Evolutionary conservation across 2,797 vertebrate genomes (phyloP).

Genomic region (Phaenicophaeus curvirostris): DNA sequence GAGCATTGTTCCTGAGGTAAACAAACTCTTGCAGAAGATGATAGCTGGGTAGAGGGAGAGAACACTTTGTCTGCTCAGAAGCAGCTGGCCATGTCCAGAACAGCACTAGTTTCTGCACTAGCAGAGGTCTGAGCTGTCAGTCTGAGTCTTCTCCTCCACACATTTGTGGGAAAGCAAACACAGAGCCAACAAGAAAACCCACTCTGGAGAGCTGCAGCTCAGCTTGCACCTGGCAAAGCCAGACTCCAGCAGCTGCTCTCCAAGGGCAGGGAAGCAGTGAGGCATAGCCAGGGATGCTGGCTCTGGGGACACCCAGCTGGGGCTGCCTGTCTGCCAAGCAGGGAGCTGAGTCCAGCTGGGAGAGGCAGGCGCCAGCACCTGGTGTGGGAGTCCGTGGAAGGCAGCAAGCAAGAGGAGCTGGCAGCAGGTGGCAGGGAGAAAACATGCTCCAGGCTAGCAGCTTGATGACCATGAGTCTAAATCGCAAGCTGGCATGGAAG

Average conservation of each 20-base stretch:
- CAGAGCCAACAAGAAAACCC: background rate
- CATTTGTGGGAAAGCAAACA: background rate
- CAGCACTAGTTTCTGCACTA: background rate
- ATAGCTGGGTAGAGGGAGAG: background rate
- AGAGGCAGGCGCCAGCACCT: background rate
- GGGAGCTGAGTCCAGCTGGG: slow-evolving; percentile 9
- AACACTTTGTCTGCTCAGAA: background rate
- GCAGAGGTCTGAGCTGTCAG: background rate
- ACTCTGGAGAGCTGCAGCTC: background rate
- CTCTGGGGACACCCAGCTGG: slow-evolving; percentile 30
- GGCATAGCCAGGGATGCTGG: background rate
- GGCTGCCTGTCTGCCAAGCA: background rate
- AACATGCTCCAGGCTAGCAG: background rate
- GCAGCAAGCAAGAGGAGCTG: background rate
- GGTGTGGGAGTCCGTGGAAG: rapidly evolving
- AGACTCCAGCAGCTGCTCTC: slow-evolving; percentile 22
- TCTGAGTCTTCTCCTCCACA: background rate
- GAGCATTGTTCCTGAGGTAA: background rate
- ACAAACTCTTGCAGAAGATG: background rate
- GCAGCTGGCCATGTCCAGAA: background rate
- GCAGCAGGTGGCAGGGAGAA: background rate
- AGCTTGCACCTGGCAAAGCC: background rate
- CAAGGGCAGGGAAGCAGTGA: rapidly evolving
- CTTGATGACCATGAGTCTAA: background rate
- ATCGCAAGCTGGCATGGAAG: background rate